Conservation (phyloP, 2,113 vertebrate species). For the Baryphthengus martii region DNA sequence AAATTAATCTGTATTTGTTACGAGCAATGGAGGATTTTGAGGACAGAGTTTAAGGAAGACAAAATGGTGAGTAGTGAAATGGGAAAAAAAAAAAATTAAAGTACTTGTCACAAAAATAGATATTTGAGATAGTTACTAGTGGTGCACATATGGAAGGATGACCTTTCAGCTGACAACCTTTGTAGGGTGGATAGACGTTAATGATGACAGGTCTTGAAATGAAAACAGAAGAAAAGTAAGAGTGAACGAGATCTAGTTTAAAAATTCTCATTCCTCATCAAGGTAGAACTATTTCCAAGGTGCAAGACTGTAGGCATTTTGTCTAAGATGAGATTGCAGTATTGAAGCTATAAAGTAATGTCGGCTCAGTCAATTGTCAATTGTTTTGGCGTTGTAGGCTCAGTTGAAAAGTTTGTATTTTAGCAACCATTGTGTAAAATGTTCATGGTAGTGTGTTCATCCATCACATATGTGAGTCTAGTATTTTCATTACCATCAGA, state of each 20-base stretch:
- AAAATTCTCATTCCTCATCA: background rate
- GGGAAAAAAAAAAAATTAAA: background rate
- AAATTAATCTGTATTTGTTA: background rate
- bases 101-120: background rate
- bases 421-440: background rate
- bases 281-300: background rate
- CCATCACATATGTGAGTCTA: background rate
- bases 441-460: background rate
- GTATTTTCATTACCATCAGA: background rate
- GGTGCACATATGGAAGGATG: background rate
- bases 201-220: background rate
- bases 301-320: background rate
- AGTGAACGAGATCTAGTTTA: background rate
- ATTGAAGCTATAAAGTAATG: background rate
- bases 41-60: background rate
- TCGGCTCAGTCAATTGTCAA: background rate
- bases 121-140: background rate
- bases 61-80: background rate
- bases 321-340: background rate
- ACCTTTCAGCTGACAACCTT: background rate
- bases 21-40: background rate
- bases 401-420: background rate
- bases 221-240: background rate
- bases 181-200: background rate
- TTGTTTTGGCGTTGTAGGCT: background rate